Percentiles rank a stretch among this genome's conserved stretches.
Conservation (phyloP, 2,113 vertebrate genomes). For the Nymphicus hollandicus region DNA sequence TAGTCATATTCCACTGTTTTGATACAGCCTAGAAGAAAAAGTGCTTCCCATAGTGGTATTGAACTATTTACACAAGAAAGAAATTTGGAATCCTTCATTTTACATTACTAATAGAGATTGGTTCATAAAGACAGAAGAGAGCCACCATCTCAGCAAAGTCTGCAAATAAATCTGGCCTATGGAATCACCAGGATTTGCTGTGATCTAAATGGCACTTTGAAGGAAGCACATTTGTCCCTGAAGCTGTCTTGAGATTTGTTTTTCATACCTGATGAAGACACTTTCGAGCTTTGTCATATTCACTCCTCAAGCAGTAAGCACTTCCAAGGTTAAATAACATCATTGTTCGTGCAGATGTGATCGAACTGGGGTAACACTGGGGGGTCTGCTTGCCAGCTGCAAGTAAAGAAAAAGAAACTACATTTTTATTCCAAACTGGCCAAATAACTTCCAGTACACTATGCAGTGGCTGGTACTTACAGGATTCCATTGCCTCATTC, state of each 20-base stretch:
- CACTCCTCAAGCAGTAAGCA: conserved; percentile 94
- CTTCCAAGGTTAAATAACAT: conserved; percentile 98
- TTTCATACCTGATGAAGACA: conserved; percentile 92
- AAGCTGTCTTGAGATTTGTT: not conserved
- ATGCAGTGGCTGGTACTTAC: conserved; percentile 78
- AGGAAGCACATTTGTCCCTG: not conserved
- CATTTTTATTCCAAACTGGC: not conserved
- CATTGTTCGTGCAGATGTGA: conserved; percentile 91
- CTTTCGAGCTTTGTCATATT: conserved; percentile 97
- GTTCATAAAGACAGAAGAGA: not conserved
- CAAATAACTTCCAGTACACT: not conserved
- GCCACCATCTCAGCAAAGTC: not conserved
- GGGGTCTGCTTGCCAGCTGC: conserved; percentile 92
- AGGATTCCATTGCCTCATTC: conserved; percentile 88
- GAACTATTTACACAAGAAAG: not conserved
- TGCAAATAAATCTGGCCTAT: not conserved
- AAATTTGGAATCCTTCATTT: not conserved
- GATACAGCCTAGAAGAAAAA: not conserved
- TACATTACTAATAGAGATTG: not conserved
- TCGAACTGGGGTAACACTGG: conserved; percentile 92
- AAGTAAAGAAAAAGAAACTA: not conserved
- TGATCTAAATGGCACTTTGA: not conserved
- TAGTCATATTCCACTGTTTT: not conserved
- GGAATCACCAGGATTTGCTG: not conserved
- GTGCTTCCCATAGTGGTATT: not conserved